Evolutionary conservation across 2,113 vertebrate species (phyloP), one percentile per base, ranked within the genome.

Genomic region (Perca schrenkii): DNA sequence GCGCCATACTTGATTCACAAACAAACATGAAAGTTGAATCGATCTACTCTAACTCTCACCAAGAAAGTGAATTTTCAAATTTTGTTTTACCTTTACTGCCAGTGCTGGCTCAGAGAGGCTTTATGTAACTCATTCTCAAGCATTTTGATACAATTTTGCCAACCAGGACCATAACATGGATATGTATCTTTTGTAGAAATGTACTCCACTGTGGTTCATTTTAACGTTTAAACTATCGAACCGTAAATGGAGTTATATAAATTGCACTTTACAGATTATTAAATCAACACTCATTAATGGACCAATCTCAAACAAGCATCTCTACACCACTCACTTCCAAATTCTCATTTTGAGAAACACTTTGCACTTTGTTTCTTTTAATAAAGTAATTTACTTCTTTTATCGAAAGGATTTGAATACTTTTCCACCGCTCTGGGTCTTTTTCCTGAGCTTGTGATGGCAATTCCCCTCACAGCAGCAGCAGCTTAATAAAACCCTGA

Each of bases 401-500:
- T 14, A 11, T 31, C n/a, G 50, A 4, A 70, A 79, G 50, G 74
- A 49, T 34, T 2, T n/a, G 3, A 54, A 14, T 19, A 0, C 46
- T 60, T 4, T 22, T 43, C 49, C 16, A 36, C 17, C n/a, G 1
- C 47, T 58, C 71, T 21, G 53, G 10, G 25, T 79, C 40, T 22
- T 56, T 28, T 54, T 63, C 50, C 61, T 57, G 77, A 72, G 53
- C 61, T 69, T n/a, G 14, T 52, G 47, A 1, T 56, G 54, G 50
- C 77, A 64, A 67, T 79, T 63, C 14, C 68, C 53, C 60, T 81
- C 47, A 0, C 65, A 71, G 72, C 50, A 61, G 69, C 69, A 64
- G 50, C 72, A 77, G 72, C 73, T 68, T 62, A 60, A 77, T 64
- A 81, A 86, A 73, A 13, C 47, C 87, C 79, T 0, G 21, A 56